Base-by-base conservation (phyloP, 2,797 vertebrate genomes). In the Paedocypris micromegethes region DNA sequence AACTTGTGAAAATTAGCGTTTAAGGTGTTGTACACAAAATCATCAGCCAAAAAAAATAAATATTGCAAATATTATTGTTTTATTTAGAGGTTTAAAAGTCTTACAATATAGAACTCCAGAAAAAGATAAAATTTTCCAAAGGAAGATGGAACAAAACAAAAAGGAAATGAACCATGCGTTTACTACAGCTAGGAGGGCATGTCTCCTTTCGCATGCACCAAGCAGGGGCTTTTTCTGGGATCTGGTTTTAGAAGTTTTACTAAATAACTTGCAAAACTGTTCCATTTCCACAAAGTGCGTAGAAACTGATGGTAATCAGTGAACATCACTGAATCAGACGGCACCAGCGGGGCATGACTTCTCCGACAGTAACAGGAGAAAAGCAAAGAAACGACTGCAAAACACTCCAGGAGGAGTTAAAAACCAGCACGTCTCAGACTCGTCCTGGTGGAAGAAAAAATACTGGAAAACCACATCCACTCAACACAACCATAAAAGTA, bases 71-170 rank as follows among this genome's bases (percentile, higher is more conserved):
- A 92, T 89, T 91, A 89, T 85, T 87, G 23, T 89, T 91, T 92
- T 91, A 92, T 91, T 92, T 88, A 87, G 89, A 90, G 86, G 86
- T 91, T 90, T 91, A 90, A 92, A 92, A 91, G 90, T 91, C 87
- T 90, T 90, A 91, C 88, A 92, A 91, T 91, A 92, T 92, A 92
- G 90, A 91, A 86, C 90, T 92, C 88, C 90, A 90, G 90, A 91
- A 92, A 91, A 92, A 88, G 91, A 90, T 89, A 91, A 91, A 90
- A 88, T 89, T 83, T 90, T 87, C 83, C 89, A 89, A 90, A 84
- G 86, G 89, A 88, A 76, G 80, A 85, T 84, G 64, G 83, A 72
- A 75, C 65, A 74, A 67, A 78, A 76, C 23, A 23, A 23, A 23
- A 23, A 23, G 23, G 23, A 23, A 23, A 23, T 23, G 23, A 23